These are phyloP conservation scores for Eucriotettix oculatus DNA, from an alignment of 2,888 invertebrate genomes.

Conservation along the genomic window DNA sequence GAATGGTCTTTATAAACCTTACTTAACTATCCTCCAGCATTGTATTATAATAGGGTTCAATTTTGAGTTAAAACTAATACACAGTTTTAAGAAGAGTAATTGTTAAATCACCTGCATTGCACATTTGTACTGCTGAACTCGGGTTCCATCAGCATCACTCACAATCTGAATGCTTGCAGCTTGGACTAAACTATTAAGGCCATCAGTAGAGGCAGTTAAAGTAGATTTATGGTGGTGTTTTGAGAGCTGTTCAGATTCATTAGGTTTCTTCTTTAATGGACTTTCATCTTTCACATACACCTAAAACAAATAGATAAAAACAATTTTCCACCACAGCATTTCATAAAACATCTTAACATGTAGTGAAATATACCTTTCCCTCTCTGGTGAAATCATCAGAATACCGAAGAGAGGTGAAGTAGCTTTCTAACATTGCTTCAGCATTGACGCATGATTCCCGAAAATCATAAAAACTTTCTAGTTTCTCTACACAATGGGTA, in stretches of 20 bases:
- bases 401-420: slow-evolving; percentile 39
- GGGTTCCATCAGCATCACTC: slow-evolving; percentile 17
- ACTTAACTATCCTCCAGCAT: too few relatives aligned
- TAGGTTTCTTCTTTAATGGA: slow-evolving; percentile 14
- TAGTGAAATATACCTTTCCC: slow-evolving; percentile 11
- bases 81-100: neutral
- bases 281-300: slow-evolving; percentile 40
- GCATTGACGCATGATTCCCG: slow-evolving; percentile 45
- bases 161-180: slow-evolving; percentile 29
- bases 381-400: slow-evolving; percentile 44
- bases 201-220: slow-evolving; percentile 13
- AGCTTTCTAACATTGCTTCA: slow-evolving; percentile 47
- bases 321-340: neutral
- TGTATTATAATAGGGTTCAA: too few relatives aligned
- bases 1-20: too few relatives aligned
- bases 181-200: slow-evolving; percentile 18
- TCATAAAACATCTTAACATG: neutral
- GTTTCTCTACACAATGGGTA: slow-evolving; percentile 39
- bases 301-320: slow-evolving; percentile 14
- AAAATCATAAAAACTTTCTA: slow-evolving; percentile 44
- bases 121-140: slow-evolving; percentile 29
- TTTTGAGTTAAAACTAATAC: too few relatives aligned
- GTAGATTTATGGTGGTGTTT: slow-evolving; percentile 9
- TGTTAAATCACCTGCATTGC: slow-evolving; percentile 25
- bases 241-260: neutral